Evolutionary conservation across 2,113 vertebrate genomes (phyloP), one percentile per base, ranked within the genome.

Genomic region (Myotis lucifugus): DNA sequence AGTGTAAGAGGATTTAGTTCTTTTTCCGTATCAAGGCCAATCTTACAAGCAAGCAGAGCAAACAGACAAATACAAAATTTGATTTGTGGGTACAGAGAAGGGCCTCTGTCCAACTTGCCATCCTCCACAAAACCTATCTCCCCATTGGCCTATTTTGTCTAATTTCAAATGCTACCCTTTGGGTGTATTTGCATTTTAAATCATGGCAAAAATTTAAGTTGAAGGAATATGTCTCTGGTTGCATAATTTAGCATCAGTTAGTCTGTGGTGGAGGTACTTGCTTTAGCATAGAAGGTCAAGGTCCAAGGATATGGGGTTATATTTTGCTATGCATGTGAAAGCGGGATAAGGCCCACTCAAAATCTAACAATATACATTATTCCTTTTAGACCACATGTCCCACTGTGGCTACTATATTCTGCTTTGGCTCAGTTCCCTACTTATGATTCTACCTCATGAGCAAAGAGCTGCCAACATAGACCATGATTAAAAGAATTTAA

Each of bases 1-100:
- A 46, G 90, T 67, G 17, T 94, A 92, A 96, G 95, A 95, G 82
- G 95, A 90, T 97, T 97, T 96, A 67, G 61, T 88, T 93, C 92
- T 92, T 74, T 92, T 90, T 97, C 84, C 85, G 92, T 95, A 95
- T 97, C 95, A 78, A 64, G 34, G 73, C 17, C 74, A 83, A 91
- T 91, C 92, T 59, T 90, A 73, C 42, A 92, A 85, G 94, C 82
- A 40, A 84, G 73, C 34, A 40, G 67, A 76, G 92, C 48, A 88
- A 89, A 90, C 59, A 86, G 82, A 82, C 56, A 85, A 95, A 94
- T 42, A 93, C 7, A 40, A 40, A 93, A 64, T 61, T 86, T 76
- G 73, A 92, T 72, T 79, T 88, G 29, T 92, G 78, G 40, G 5
- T 40, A 8, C 0, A 56, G 82, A 52, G 18, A 81, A 69, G n/a